Base-by-base conservation (phyloP, 2,888 invertebrate species). In the Volucella zonaria region DNA sequence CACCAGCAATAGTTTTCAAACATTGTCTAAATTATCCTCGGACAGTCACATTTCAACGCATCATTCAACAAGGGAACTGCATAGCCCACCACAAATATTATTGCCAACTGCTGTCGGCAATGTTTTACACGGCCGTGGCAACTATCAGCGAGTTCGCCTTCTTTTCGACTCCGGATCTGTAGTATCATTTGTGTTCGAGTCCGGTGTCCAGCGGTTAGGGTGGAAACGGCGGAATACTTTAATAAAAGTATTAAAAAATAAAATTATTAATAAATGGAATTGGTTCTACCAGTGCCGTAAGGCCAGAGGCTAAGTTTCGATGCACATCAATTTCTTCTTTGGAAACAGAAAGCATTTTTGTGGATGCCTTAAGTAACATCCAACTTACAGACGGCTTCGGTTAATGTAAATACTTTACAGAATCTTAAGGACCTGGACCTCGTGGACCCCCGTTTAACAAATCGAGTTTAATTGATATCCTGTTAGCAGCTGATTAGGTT, bases 401-500 rank as follows among this genome's bases (percentile, higher is more conserved):
- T 40, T 18, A 18, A 40, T 8, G 11, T 51, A 1, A 15, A 66
- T 8, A 38, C 47, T 38, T 73, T 66, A 56, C n/a, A 51, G 4
- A 56, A 78, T 67, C 23, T 80, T 12, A 45, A 51, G 12, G 49
- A 70, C n/a, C 23, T 79, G n/a, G 38, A 52, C 14, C 54, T 87
- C 23, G 78, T 62, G 31, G 67, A 87, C 73, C 59, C 71, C 23
- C 71, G n/a, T 83, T 81, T 47, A 74, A 75, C 62, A 54, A 64
- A 11, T n/a, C 68, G 58, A 73, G 67, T 54, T 47, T 68, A 8
- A 81, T 85, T 61, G 79, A 85, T n/a, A 56, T 82, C 15, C 62
- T 87, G 8, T 43, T 87, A 62, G 82, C 81, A 47, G 80, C 73
- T 23, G 82, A 83, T 62, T 59, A 81, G 47, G 40, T 74, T 40